Base-by-base conservation (phyloP, 2,797 vertebrate genomes). In the Lycodopsis pacificus region DNA sequence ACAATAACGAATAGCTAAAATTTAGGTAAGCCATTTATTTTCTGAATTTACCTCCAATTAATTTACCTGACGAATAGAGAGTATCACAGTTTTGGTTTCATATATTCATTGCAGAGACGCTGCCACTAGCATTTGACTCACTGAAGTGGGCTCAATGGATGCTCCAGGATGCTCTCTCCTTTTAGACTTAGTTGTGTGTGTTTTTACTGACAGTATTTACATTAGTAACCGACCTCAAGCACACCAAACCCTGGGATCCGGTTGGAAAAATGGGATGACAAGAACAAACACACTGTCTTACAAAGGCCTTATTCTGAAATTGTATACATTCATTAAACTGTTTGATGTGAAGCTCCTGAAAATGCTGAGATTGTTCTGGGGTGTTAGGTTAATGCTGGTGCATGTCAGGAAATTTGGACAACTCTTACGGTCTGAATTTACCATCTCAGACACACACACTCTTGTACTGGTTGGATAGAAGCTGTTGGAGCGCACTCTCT, bases 121-220 rank as follows among this genome's bases (percentile, higher is more conserved):
- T 44, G n/a, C 36, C 27, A 25, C 2, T 1, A 15, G 20, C 9
- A 56, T 10, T 3, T 44, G 20, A 34, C 12, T 0, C 36, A 19
- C 19, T 56, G 7, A n/a, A 27, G n/a, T 25, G 12, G 12, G 30
- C 2, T 14, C 17, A 51, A 27, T 61, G 0, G 13, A 58, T 42
- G 12, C n/a, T 53, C 19, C 36, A 10, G 48, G 14, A 62, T 13
- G 13, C 12, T 25, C 14, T 61, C 38, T 40, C 3, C 14, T 44
- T 64, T 38, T 20, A 53, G 0, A 27, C 25, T 42, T 32, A 42
- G 56, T 53, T 63, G n/a, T 34, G 17, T 61, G 14, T 27, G 27
- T 79, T 72, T 82, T 36, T 3, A 57, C 42, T 53, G 32, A 38
- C 12, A 36, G 53, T 76, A 77, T 87, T 88, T 83, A 70, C 44